Percentiles rank a stretch among this genome's conserved stretches.
Evolutionary conservation across 2,888 invertebrate genomes (phyloP).

Genomic region (Polia nebulosa): DNA sequence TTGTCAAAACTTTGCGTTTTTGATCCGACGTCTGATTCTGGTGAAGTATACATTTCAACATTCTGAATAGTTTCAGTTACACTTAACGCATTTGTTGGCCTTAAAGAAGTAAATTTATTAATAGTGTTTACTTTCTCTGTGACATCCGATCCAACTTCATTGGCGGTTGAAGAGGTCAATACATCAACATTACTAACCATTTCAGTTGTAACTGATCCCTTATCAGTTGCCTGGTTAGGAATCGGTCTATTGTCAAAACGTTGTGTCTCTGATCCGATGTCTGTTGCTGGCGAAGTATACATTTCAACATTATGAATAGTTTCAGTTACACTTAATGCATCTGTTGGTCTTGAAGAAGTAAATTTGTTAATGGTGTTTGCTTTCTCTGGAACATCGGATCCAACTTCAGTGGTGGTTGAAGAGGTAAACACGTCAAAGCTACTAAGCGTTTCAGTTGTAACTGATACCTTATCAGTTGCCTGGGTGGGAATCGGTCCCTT

Average conservation of each 20-base stretch:
- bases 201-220: neutral
- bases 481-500: too few relatives aligned
- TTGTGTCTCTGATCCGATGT: neutral
- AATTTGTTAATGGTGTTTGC: neutral
- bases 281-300: neutral
- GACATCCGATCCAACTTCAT: neutral
- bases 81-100: neutral
- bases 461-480: neutral
- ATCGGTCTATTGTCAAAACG: neutral
- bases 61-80: neutral
- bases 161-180: neutral
- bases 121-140: neutral
- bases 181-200: neutral
- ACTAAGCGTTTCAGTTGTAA: neutral
- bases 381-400: neutral
- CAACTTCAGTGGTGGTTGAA: neutral
- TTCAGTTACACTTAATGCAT: slow-evolving; percentile 4
- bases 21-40: neutral
- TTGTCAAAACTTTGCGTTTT: neutral
- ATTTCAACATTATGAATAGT: slow-evolving; percentile 4
- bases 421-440: neutral
- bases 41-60: slow-evolving; percentile 2
- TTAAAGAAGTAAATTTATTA: neutral
- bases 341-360: neutral
- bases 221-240: neutral